A percentile compares a stretch with the other conserved stretches of the same genome.
These are phyloP conservation scores for Xiphias gladius DNA, from an alignment of 2,113 vertebrate species.

Conservation along the genomic window DNA sequence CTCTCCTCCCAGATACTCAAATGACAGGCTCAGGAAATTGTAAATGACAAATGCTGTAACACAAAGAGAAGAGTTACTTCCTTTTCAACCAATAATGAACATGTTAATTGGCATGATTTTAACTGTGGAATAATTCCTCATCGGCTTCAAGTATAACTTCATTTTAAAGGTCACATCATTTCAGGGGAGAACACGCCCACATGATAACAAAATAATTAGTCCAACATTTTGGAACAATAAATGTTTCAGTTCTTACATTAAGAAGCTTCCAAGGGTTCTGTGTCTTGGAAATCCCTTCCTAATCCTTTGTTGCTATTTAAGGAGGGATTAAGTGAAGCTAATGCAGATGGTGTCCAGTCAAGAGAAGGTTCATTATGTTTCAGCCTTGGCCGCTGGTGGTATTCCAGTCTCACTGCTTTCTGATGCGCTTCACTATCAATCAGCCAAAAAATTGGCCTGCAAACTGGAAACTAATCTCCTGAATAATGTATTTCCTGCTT, in stretches of 20 bases:
- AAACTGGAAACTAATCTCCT: conserved; percentile 71
- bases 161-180: conserved; percentile 56
- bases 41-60: conserved; percentile 96
- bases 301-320: conserved; percentile 84
- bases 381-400: conserved; percentile 52
- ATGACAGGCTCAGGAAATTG: conserved; percentile 97
- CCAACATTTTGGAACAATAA: conserved; percentile 73
- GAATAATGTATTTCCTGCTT: conserved; percentile 71
- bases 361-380: conserved; percentile 73
- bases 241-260: conserved; percentile 72
- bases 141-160: conserved; percentile 51
- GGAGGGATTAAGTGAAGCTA: conserved; percentile 81
- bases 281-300: conserved; percentile 79
- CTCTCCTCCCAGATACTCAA: conserved; percentile 97
- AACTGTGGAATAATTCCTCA: conserved; percentile 18
- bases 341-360: conserved; percentile 78
- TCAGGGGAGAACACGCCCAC: conserved; percentile 19
- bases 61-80: conserved; percentile 39
- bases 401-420: conserved; percentile 50
- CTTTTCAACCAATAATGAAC: neutral
- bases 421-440: conserved; percentile 65
- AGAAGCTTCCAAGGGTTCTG: conserved; percentile 72
- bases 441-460: conserved; percentile 72
- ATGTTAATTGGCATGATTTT: neutral
- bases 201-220: conserved; percentile 74